Evolutionary conservation across 2,113 vertebrate species (phyloP), one percentile per base, ranked within the genome.

Genomic region (Tychaedon coryphoeus): DNA sequence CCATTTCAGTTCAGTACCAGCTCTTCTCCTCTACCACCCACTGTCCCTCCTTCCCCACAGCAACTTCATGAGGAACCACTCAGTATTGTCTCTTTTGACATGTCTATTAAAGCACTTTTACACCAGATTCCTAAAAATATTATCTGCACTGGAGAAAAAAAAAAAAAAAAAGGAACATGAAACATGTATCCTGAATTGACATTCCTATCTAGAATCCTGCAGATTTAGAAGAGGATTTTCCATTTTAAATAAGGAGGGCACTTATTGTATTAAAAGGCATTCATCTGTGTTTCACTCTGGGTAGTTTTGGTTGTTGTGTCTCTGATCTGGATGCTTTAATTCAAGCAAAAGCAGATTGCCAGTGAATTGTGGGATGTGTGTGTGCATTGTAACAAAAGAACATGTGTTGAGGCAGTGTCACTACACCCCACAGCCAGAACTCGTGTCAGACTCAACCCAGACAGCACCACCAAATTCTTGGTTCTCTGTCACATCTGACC

Each of bases 401-500:
- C 1, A 2, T 7, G 15, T 51, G 53, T 22, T 20, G 48, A 81
- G 29, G 26, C 62, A 82, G 3, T 33, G 28, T 26, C 53, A 7
- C 33, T 10, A 26, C 12, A 31, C 2, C 23, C 9, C 48, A 48
- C 38, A 90, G 69, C 26, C 54, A 51, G 26, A 51, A 45, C 33
- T 28, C 1, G 1, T 3, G 25, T 3, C 4, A 2, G 31, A 51
- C 54, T 57, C 26, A 72, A 38, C 33, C 19, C 74, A 57, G 48
- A 73, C 24, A 38, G n/a, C 1, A 5, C 26, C 40, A 47, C 38
- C 24, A 8, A 2, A 2, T 4, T 34, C 43, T 48, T 0, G 0
- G 10, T n/a, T 60, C 28, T 79, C 28, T 28, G 12, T 19, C 40
- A 24, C 13, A 71, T 71, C 10, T 24, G 28, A 60, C 22, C 25